Percentiles rank a stretch among this genome's conserved stretches.
Evolutionary conservation across 2,113 vertebrate genomes (phyloP).

Genomic region (Oceanites oceanicus): DNA sequence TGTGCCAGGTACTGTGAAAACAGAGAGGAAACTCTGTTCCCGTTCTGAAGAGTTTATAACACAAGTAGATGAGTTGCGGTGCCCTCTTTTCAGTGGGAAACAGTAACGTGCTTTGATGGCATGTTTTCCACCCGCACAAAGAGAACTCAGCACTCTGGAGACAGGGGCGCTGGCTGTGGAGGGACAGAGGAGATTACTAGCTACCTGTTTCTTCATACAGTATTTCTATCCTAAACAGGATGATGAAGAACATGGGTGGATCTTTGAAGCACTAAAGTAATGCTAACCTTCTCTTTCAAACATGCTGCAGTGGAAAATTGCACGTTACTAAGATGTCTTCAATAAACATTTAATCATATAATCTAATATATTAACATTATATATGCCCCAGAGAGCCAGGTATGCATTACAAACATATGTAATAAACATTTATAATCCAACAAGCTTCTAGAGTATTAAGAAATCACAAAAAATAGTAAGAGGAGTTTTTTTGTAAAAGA

Average conservation of each 20-base stretch:
- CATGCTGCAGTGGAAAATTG: not conserved
- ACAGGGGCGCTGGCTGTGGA: not conserved
- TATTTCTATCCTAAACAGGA: not conserved
- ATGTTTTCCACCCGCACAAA: not conserved
- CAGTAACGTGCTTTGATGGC: not conserved
- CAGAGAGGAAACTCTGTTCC: not conserved
- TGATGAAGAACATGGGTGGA: not conserved
- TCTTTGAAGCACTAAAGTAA: not conserved
- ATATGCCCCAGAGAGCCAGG: not conserved
- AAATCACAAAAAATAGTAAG: not conserved
- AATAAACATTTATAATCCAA: not conserved
- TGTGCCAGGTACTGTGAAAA: not conserved
- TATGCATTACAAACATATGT: not conserved
- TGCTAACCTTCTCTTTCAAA: not conserved
- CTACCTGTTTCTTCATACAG: not conserved
- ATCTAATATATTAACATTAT: not conserved
- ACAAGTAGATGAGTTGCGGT: not conserved
- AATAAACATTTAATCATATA: not conserved
- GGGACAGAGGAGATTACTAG: not conserved
- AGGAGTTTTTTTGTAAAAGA: not conserved
- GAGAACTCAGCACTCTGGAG: not conserved
- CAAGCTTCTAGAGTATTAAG: not conserved
- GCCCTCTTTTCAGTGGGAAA: slow-evolving; percentile 8
- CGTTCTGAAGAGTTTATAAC: not conserved
- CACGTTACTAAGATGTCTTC: not conserved